Conservation (phyloP, 2,113 vertebrate genomes). For the Seriola rivoliana region DNA sequence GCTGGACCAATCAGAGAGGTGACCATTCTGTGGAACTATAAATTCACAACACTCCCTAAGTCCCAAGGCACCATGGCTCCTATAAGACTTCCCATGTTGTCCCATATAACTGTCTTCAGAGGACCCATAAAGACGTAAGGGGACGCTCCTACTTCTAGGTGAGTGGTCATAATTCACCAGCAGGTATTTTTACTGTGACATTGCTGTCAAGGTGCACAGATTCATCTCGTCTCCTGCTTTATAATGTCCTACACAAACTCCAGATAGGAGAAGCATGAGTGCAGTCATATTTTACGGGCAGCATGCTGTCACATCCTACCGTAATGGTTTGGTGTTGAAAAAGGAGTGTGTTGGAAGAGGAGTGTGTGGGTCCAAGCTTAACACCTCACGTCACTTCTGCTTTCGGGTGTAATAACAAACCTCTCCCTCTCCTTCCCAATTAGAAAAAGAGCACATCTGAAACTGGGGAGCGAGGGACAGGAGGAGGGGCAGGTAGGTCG, state of each 20-base stretch:
- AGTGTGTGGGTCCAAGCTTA: slow-evolving; percentile 22
- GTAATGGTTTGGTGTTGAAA: slow-evolving; percentile 48
- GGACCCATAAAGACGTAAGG: slow-evolving; percentile 80
- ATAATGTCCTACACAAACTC: slow-evolving; percentile 74
- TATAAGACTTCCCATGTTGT: slow-evolving; percentile 77
- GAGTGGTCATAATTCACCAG: slow-evolving; percentile 78
- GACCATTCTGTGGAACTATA: slow-evolving; percentile 65
- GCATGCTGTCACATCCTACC: slow-evolving; percentile 49
- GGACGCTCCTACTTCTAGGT: slow-evolving; percentile 67
- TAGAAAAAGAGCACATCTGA: slow-evolving; percentile 38
- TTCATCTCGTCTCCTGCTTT: slow-evolving; percentile 74
- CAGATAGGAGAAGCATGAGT: slow-evolving; percentile 58
- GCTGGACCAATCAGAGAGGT: slow-evolving; percentile 48
- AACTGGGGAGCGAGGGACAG: slow-evolving; percentile 22
- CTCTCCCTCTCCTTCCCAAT: slow-evolving; percentile 48
- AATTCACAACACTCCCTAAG: slow-evolving; percentile 63
- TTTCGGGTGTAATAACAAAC: slow-evolving; percentile 65
- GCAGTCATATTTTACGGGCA: slow-evolving; percentile 69
- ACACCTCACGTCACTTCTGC: slow-evolving; percentile 56
- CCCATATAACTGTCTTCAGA: slow-evolving; percentile 77
- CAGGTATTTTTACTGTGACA: slow-evolving; percentile 77
- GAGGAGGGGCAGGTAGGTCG: slow-evolving; percentile 71
- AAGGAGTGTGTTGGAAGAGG: slow-evolving; percentile 8
- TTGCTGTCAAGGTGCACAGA: slow-evolving; percentile 69
- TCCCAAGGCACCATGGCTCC: slow-evolving; percentile 70